Conservation (phyloP, 1,140 invertebrate species). For the Drosophila aff. region DNA sequence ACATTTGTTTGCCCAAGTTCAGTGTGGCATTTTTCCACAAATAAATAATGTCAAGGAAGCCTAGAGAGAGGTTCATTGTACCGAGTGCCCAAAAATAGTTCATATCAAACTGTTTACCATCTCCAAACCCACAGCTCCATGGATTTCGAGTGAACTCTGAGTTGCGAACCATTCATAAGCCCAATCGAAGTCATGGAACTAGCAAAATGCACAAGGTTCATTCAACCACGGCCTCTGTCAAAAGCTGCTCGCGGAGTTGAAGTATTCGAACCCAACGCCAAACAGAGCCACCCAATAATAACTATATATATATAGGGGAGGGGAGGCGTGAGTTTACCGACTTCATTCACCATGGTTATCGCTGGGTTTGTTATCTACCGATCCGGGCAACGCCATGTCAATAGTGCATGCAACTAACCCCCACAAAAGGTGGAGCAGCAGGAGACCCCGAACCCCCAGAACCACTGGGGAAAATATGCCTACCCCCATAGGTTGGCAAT, state of each 20-base stretch:
- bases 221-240: conserved; percentile 68
- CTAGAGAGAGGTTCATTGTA: conserved; percentile 21
- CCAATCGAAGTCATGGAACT: conserved; percentile 51
- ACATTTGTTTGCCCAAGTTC: conserved; percentile 17
- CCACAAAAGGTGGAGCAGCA: not conserved
- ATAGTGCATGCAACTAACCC: conserved; percentile 65
- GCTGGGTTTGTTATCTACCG: conserved; percentile 66
- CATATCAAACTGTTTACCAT: conserved; percentile 43
- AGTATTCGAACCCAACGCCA: conserved; percentile 31
- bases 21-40: conserved; percentile 16
- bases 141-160: conserved; percentile 16
- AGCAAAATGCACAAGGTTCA: conserved; percentile 60
- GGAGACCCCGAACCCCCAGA: not conserved
- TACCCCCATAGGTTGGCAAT: conserved; percentile 49
- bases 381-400: conserved; percentile 64
- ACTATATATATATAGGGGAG: conserved; percentile 34
- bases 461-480: conserved; percentile 10
- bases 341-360: conserved; percentile 76
- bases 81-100: conserved; percentile 35
- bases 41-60: conserved; percentile 41
- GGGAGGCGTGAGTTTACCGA: conserved; percentile 24
- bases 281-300: conserved; percentile 64
- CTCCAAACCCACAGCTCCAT: conserved; percentile 2
- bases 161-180: conserved; percentile 34
- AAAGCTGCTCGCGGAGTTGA: conserved; percentile 58